These are phyloP conservation scores for Shinisaurus crocodilurus DNA, from an alignment of 2,113 vertebrate species.

Conservation along the genomic window DNA sequence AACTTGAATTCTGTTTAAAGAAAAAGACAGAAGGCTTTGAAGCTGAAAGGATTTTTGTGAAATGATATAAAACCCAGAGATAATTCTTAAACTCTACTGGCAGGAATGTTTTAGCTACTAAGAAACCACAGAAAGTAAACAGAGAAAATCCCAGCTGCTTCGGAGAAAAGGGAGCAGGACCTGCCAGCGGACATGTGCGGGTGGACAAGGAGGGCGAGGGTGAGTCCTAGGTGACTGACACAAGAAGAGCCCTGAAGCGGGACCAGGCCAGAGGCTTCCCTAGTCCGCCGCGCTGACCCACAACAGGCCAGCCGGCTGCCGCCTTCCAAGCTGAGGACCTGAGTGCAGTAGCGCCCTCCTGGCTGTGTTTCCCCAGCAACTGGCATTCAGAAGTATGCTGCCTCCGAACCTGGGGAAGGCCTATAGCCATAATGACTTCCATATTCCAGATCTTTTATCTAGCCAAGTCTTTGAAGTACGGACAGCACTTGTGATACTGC, in stretches of 20 bases:
- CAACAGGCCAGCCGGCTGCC: background rate
- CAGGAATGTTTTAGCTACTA: background rate
- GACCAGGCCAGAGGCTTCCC: background rate
- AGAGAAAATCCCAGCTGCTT: background rate
- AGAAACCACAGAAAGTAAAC: too few relatives aligned
- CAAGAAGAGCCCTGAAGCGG: background rate
- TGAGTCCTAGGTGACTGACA: background rate
- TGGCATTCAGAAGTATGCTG: too few relatives aligned
- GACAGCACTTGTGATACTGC: too few relatives aligned
- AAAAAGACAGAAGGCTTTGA: too few relatives aligned
- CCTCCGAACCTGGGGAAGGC: background rate
- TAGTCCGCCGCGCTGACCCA: too few relatives aligned
- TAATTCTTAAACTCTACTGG: background rate
- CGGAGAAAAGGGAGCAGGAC: background rate
- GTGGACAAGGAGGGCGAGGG: background rate
- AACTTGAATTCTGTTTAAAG: background rate
- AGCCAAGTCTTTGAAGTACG: too few relatives aligned
- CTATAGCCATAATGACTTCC: too few relatives aligned
- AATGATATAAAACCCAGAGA: background rate
- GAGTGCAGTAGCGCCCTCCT: too few relatives aligned
- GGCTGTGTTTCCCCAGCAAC: too few relatives aligned
- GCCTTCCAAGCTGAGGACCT: too few relatives aligned
- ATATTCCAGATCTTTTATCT: too few relatives aligned
- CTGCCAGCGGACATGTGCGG: background rate
- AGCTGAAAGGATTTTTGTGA: background rate